A percentile compares a stretch with the other conserved stretches of the same genome.
phyloP scores from a whole-genome alignment of 2,797 vertebrate species.

The Siniperca undulata region DNA sequence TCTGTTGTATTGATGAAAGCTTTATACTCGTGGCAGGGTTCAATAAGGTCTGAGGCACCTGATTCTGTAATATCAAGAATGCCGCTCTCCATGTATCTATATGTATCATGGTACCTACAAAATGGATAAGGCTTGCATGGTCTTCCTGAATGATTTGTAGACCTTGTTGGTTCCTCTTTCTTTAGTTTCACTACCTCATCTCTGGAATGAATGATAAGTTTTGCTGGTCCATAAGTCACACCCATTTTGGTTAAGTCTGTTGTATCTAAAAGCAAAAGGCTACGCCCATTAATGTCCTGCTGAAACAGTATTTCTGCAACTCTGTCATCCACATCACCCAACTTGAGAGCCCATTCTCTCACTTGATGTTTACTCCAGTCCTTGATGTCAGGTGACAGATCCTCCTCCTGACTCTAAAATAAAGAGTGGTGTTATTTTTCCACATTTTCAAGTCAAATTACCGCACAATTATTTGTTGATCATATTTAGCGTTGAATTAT shows the following conservation, averaged over 20 bases:
- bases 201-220: slow-evolving; percentile 70
- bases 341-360: slow-evolving; percentile 64
- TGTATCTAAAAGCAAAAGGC: slow-evolving; percentile 67
- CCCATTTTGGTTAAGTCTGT: slow-evolving; percentile 31
- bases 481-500: neutral
- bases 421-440: neutral
- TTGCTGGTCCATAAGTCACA: slow-evolving; percentile 72
- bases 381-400: slow-evolving; percentile 62
- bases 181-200: slow-evolving; percentile 61
- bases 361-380: slow-evolving; percentile 78
- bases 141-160: slow-evolving; percentile 23
- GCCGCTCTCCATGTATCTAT: slow-evolving; percentile 68
- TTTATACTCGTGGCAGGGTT: slow-evolving; percentile 84
- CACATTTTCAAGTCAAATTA: neutral
- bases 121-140: slow-evolving; percentile 81
- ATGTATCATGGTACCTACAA: slow-evolving; percentile 62
- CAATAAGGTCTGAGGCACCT: slow-evolving; percentile 70
- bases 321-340: slow-evolving; percentile 49
- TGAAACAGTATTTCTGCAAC: slow-evolving; percentile 67
- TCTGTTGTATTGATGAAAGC: slow-evolving; percentile 61
- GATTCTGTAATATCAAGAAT: slow-evolving; percentile 76
- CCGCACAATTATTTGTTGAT: neutral
- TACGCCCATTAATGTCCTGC: slow-evolving; percentile 63
- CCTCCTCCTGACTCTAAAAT: slow-evolving; percentile 50
- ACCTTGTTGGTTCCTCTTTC: slow-evolving; percentile 37